These are phyloP conservation scores for Aplysia californica DNA, from an alignment of 1,140 invertebrate genomes.

Conservation along the genomic window DNA sequence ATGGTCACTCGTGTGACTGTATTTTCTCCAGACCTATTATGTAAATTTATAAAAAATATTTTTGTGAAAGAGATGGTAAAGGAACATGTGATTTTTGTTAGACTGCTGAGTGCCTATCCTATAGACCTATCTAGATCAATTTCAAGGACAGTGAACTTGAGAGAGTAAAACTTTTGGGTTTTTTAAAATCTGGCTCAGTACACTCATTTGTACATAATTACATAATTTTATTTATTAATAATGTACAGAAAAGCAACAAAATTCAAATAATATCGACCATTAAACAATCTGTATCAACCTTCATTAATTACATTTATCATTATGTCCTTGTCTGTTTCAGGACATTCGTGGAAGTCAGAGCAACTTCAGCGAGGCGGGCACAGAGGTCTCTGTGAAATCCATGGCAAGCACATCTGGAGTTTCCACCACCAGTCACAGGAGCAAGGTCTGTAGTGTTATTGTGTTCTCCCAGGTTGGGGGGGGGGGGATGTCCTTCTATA, in stretches of 20 bases:
- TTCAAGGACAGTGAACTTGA: too few relatives aligned
- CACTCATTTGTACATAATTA: not conserved
- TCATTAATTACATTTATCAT: not conserved
- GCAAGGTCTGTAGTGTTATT: slow-evolving; percentile 35
- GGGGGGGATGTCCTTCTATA: not conserved
- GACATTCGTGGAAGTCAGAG: slow-evolving; percentile 10
- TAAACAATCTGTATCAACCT: not conserved
- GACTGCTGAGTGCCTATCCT: too few relatives aligned
- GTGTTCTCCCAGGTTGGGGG: not conserved
- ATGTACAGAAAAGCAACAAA: not conserved
- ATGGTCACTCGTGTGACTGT: too few relatives aligned
- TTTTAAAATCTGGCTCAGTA: not conserved
- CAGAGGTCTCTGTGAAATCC: slow-evolving; percentile 36
- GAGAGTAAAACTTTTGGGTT: not conserved
- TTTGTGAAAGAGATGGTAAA: too few relatives aligned
- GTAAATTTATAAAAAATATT: too few relatives aligned
- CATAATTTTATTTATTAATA: not conserved
- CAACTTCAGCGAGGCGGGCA: slow-evolving; percentile 47
- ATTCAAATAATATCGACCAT: not conserved
- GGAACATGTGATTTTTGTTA: too few relatives aligned
- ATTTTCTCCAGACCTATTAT: too few relatives aligned
- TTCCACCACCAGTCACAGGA: slow-evolving; percentile 37
- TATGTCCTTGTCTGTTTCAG: not conserved
- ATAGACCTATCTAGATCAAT: too few relatives aligned
- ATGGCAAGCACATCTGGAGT: slow-evolving; percentile 41